Conservation (phyloP, 2,113 vertebrate species). For the Myanophis thanlyinensis region DNA sequence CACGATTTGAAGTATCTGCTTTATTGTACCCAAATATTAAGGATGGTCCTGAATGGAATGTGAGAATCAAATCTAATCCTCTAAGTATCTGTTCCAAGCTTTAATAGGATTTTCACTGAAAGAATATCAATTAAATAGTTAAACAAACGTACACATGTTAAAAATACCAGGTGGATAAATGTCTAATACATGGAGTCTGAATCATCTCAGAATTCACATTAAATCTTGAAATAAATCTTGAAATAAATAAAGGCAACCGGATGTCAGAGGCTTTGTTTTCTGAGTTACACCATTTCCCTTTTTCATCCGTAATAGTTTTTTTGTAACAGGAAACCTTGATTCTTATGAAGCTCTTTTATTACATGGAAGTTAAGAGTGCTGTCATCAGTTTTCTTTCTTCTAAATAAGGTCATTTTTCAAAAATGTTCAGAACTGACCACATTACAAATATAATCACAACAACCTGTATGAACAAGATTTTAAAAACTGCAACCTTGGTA, state of each 20-base stretch:
- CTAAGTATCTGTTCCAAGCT: neutral
- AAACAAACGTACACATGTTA: neutral
- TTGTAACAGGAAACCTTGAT: slow-evolving; percentile 25
- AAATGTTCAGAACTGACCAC: slow-evolving; percentile 1
- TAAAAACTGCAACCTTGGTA: neutral
- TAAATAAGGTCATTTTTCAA: slow-evolving; percentile 23
- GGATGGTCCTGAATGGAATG: neutral
- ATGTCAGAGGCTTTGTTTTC: neutral
- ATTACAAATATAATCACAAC: neutral
- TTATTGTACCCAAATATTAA: neutral
- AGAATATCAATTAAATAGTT: neutral
- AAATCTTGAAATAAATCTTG: neutral
- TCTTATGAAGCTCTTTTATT: slow-evolving; percentile 29
- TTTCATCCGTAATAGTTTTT: neutral
- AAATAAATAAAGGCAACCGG: slow-evolving; percentile 5
- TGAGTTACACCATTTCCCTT: slow-evolving; percentile 4
- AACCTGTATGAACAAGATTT: neutral
- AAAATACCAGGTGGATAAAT: neutral
- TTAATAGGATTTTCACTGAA: neutral
- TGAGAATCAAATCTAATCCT: neutral
- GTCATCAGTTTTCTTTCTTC: slow-evolving; percentile 8
- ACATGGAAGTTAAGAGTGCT: neutral
- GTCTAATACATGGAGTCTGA: neutral
- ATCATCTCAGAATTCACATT: neutral
- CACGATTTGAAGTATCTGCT: neutral